Percentiles rank a stretch among this genome's conserved stretches.
Conservation (phyloP, 1,140 invertebrate genomes). For the Pseudomyrmex dendroicus region DNA sequence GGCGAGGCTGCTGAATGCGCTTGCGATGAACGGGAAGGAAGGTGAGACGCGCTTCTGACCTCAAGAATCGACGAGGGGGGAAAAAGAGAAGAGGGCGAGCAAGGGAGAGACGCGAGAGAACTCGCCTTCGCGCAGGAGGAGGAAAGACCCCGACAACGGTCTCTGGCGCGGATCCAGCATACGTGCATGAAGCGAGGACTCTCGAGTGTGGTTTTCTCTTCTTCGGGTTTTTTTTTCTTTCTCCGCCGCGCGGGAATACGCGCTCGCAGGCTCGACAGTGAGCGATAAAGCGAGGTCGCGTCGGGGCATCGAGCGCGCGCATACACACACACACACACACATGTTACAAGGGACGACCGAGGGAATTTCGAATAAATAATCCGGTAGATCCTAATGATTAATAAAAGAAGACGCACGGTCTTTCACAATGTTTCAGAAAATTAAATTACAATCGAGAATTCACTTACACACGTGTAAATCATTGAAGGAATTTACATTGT, state of each 20-base stretch:
- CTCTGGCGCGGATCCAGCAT: constrained; percentile 56
- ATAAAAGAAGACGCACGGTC: too few species aligned
- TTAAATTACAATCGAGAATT: too few species aligned
- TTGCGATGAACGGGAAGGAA: constrained; percentile 70
- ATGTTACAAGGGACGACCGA: background rate
- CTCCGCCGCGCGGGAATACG: constrained; percentile 23
- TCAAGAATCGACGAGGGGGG: constrained; percentile 64
- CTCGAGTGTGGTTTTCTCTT: constrained; percentile 41
- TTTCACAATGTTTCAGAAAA: too few species aligned
- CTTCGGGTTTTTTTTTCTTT: constrained; percentile 42
- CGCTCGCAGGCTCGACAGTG: constrained; percentile 19
- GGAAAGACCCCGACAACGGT: constrained; percentile 41
- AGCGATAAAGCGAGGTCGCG: constrained; percentile 1
- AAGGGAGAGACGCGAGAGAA: constrained; percentile 32
- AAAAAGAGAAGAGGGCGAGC: background rate
- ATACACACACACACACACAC: too few species aligned
- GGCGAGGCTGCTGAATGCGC: constrained; percentile 72
- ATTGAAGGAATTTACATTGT: too few species aligned
- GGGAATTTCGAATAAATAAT: background rate
- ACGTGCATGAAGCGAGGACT: constrained; percentile 50
- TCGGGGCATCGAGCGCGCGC: too few species aligned
- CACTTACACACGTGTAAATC: too few species aligned
- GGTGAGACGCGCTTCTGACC: constrained; percentile 73
- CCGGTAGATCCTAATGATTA: too few species aligned
- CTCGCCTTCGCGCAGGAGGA: constrained; percentile 36